These are phyloP conservation scores for Bombus waltoni DNA, from an alignment of 1,140 invertebrate species.

Conservation along the genomic window DNA sequence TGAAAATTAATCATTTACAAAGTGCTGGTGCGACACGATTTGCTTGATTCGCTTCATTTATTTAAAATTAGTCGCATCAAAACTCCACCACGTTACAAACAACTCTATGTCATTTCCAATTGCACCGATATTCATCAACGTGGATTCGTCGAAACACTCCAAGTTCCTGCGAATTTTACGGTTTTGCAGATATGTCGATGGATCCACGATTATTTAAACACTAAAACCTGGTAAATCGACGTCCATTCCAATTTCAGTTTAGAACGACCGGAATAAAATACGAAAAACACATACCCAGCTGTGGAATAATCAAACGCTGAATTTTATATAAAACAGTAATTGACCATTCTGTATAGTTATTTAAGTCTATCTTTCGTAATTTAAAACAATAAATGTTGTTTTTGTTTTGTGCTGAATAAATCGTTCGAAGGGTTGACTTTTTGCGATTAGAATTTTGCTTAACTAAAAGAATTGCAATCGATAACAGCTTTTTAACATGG, in stretches of 20 bases:
- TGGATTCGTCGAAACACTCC: too few relatives aligned
- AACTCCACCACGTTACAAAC: not conserved
- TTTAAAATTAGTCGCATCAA: slow-evolving; percentile 24
- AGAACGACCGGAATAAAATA: not conserved
- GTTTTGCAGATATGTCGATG: not conserved
- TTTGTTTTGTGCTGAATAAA: too few relatives aligned
- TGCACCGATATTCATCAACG: not conserved
- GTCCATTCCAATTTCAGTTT: not conserved
- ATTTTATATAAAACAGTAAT: too few relatives aligned
- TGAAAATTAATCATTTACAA: slow-evolving; percentile 17
- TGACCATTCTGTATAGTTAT: too few relatives aligned
- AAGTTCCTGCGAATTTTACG: not conserved
- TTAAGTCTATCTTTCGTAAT: too few relatives aligned
- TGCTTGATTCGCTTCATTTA: not conserved
- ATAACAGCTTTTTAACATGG: too few relatives aligned
- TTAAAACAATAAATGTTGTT: too few relatives aligned
- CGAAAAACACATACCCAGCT: too few relatives aligned
- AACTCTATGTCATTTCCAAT: not conserved
- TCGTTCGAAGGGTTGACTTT: too few relatives aligned
- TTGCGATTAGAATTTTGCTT: too few relatives aligned
- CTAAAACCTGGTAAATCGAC: not conserved
- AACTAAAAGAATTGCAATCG: too few relatives aligned
- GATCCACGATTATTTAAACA: not conserved
- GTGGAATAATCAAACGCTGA: too few relatives aligned
- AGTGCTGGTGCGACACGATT: not conserved